Evolutionary conservation across 2,797 vertebrate genomes (phyloP).

Genomic region (Sylvia borin): DNA sequence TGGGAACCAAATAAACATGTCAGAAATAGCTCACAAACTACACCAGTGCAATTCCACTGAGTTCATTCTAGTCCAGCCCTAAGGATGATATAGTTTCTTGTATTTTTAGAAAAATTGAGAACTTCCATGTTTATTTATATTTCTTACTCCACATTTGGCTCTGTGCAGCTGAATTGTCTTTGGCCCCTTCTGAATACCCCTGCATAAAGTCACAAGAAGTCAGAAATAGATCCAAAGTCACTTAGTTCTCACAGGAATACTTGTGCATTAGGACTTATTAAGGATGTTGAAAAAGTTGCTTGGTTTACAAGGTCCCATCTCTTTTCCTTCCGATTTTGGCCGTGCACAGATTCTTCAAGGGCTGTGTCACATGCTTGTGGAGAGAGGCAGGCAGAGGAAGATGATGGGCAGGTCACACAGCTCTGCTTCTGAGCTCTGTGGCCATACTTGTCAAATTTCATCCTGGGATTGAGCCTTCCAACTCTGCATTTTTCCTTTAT

Average conservation of each 20-base stretch:
- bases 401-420: neutral
- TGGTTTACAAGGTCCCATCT: neutral
- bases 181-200: neutral
- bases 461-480: neutral
- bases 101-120: neutral
- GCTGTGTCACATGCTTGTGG: neutral
- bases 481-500: neutral
- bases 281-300: neutral
- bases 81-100: neutral
- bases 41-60: neutral
- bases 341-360: neutral
- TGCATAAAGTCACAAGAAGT: neutral
- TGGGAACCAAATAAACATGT: neutral
- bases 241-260: neutral
- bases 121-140: neutral
- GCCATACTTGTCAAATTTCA: neutral
- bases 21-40: neutral
- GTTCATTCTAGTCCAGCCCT: neutral
- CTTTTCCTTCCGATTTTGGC: neutral
- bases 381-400: neutral
- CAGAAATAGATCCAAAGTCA: neutral
- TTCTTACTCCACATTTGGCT: neutral
- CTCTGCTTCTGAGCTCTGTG: neutral
- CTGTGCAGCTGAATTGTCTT: neutral
- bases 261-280: fast-evolving